A percentile compares a stretch with the other conserved stretches of the same genome.
These are phyloP conservation scores for Epinotia nisella DNA, from an alignment of 2,888 invertebrate species.

Conservation along the genomic window DNA sequence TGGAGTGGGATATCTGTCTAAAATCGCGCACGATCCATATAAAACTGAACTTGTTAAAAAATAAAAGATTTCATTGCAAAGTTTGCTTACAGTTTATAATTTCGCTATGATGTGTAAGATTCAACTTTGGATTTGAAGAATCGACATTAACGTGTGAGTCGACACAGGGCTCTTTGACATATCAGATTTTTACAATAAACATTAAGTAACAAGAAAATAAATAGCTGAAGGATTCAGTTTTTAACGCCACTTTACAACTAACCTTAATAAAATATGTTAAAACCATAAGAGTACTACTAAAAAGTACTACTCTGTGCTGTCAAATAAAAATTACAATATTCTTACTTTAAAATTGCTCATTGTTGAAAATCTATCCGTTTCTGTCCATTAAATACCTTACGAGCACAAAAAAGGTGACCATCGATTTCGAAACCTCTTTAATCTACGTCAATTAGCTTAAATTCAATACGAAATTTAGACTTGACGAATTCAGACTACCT, in stretches of 20 bases:
- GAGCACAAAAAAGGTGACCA: background rate
- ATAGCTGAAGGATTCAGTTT: too few species aligned
- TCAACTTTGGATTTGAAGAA: too few species aligned
- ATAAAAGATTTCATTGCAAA: background rate
- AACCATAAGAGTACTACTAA: background rate
- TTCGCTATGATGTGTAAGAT: too few species aligned
- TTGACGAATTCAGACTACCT: conserved; percentile 18
- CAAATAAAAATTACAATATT: background rate
- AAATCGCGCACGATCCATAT: conserved; percentile 20
- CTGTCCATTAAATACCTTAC: background rate
- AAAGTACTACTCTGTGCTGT: background rate
- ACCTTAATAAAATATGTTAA: background rate
- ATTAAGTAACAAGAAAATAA: too few species aligned
- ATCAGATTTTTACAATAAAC: too few species aligned
- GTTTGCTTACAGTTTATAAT: too few species aligned
- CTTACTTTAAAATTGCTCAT: background rate
- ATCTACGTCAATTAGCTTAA: conserved; percentile 2
- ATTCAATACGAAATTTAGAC: conserved; percentile 18
- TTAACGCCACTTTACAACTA: too few species aligned
- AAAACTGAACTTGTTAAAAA: background rate
- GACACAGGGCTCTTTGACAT: too few species aligned
- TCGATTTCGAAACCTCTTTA: conserved; percentile 9
- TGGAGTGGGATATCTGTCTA: conserved; percentile 15
- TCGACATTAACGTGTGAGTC: too few species aligned
- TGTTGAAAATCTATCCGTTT: background rate